Conservation (phyloP, 2,797 vertebrate genomes). For the Cossypha polioptera region DNA sequence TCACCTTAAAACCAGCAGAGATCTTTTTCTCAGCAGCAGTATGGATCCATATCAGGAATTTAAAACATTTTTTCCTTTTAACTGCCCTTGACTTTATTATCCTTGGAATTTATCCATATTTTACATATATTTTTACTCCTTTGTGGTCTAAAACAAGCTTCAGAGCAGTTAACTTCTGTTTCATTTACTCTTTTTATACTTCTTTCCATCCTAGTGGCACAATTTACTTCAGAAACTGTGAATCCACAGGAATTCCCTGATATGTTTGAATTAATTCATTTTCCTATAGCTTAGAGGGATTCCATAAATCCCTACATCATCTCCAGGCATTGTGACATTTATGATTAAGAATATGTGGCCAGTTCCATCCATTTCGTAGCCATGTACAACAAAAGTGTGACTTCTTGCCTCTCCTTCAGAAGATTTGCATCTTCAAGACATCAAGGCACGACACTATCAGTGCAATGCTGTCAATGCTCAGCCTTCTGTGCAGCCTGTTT, state of each 20-base stretch:
- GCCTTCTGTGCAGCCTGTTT: neutral
- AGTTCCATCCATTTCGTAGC: neutral
- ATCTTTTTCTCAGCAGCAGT: neutral
- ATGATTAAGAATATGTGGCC: neutral
- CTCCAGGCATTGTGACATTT: neutral
- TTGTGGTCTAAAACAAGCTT: neutral
- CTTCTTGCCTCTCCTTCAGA: neutral
- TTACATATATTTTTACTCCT: neutral
- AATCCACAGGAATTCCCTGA: neutral
- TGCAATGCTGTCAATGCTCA: neutral
- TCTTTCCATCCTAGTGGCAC: neutral
- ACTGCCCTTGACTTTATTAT: neutral
- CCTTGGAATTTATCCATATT: neutral
- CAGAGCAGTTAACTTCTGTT: neutral
- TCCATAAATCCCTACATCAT: neutral
- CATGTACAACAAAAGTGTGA: neutral
- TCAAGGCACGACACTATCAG: neutral
- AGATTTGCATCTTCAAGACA: neutral
- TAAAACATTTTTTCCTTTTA: neutral
- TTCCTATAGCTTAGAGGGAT: neutral
- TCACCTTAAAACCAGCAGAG: neutral
- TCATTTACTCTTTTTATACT: neutral
- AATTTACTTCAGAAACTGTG: neutral
- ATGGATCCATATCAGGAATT: neutral
- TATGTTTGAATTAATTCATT: neutral